Base-by-base conservation (phyloP, 2,113 vertebrate species). In the Oreochromis spilurus region DNA sequence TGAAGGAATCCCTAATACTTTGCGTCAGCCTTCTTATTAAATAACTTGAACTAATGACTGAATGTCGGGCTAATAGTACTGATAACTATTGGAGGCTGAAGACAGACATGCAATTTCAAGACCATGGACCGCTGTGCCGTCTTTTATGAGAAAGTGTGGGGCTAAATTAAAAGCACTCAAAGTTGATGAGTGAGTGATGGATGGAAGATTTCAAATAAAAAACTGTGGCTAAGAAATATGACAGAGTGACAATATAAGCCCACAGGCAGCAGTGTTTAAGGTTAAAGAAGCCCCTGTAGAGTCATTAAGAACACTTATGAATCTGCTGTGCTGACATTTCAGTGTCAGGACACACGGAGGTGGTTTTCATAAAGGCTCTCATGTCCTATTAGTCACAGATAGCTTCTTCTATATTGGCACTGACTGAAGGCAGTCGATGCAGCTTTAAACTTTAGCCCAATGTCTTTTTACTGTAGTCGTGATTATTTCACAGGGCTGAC, bases 271-370 rank as follows among this genome's bases (percentile, higher is more conserved):
- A 16, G 43, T 31, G 62, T 90, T 83, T 88, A 48, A 70, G 54
- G 54, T 85, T 52, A 80, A 86, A 43, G 67, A 86, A 70, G 48
- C 57, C 54, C 78, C 70, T 4, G 45, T 65, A 8, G 80, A 78
- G 83, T 88, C 60, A 84, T 29, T 83, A n/a, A 87, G 84, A 60
- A 70, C 79, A 53, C 45, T 53, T 85, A 92, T 86, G 26, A 91
- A 91, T 94, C 86, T 86, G n/a, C 57, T n/a, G 60, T 72, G 86
- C 67, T 87, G 90, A 92, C 83, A 85, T 92, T 75, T 88, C 80
- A 85, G 58, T 87, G 89, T 88, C 85, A 81, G 80, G 43, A 88
- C 36, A 54, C 77, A 89, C 26, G 13, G 40, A 83, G 79, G 38
- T 34, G 84, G 70, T 87, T 91, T 90, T 85, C 60, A 91, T 82